Evolutionary conservation across 2,797 vertebrate species (phyloP).

Genomic region (Rhinatrema bivittatum): DNA sequence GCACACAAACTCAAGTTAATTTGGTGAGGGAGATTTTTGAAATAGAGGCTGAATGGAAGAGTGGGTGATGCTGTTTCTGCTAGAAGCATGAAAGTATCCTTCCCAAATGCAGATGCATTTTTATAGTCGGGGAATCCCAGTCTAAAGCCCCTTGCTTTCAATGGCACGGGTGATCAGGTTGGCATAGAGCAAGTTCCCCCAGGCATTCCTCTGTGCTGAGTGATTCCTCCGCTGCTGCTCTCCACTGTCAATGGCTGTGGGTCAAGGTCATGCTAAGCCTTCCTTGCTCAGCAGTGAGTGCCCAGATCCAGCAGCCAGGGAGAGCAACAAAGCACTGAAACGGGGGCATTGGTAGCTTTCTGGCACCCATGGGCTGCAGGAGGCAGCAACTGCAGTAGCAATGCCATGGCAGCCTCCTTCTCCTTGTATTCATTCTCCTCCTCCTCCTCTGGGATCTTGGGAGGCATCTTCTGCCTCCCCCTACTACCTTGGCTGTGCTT

Average conservation of each 20-base stretch:
- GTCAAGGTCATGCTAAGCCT: slow-evolving; percentile 21
- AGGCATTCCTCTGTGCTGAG: slow-evolving; percentile 90
- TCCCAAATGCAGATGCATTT: too few relatives aligned
- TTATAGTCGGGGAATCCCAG: too few relatives aligned
- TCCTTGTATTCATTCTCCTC: slow-evolving; percentile 82
- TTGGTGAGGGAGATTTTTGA: too few relatives aligned
- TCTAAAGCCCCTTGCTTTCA: too few relatives aligned
- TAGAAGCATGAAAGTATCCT: too few relatives aligned
- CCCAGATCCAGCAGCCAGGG: slow-evolving; percentile 23
- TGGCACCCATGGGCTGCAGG: too few relatives aligned
- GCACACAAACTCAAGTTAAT: too few relatives aligned
- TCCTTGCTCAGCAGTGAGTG: slow-evolving; percentile 26
- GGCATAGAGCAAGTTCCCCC: slow-evolving; percentile 95
- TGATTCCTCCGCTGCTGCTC: slow-evolving; percentile 89
- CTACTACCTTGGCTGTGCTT: slow-evolving; percentile 69
- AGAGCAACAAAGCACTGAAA: slow-evolving; percentile 31
- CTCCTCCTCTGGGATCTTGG: slow-evolving; percentile 87
- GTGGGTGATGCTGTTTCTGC: too few relatives aligned
- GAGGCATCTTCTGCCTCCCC: slow-evolving; percentile 66
- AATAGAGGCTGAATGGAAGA: too few relatives aligned
- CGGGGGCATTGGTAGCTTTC: too few relatives aligned
- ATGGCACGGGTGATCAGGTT: slow-evolving; percentile 95
- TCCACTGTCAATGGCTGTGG: slow-evolving; percentile 48
- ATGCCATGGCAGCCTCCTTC: slow-evolving; percentile 42
- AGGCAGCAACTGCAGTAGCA: slow-evolving; percentile 28